A percentile compares a stretch with the other conserved stretches of the same genome.
phyloP scores from a whole-genome alignment of 2,888 invertebrate genomes.

The Carcina quercana region DNA sequence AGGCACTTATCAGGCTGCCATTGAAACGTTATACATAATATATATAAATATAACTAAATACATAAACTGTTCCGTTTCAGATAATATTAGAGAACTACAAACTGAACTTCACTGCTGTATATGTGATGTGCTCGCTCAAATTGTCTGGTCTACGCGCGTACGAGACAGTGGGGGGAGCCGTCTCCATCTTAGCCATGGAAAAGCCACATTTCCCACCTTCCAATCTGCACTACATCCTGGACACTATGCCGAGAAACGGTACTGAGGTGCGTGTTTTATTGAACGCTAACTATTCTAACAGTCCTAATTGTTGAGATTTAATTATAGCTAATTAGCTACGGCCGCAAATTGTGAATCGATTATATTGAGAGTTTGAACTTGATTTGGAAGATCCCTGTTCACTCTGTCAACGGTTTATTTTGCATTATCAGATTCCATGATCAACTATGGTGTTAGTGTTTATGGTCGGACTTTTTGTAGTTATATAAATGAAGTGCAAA shows the following conservation, averaged over 20 bases:
- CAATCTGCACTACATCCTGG: conserved; percentile 48
- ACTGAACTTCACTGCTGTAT: conserved; percentile 92
- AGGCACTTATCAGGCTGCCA: no score
- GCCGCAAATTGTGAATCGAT: no score
- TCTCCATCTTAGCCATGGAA: conserved; percentile 41
- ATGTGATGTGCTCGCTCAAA: conserved; percentile 86
- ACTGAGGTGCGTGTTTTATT: conserved; percentile 51
- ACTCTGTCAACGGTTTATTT: no score
- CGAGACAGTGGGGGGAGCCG: conserved; percentile 53
- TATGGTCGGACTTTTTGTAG: no score
- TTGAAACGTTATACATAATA: background rate
- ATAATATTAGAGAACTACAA: conserved; percentile 96
- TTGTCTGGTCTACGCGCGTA: conserved; percentile 75
- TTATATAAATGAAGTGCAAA: no score
- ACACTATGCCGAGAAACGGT: conserved; percentile 49
- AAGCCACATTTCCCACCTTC: conserved; percentile 40
- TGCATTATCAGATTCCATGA: no score
- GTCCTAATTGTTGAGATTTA: no score
- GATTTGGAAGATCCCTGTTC: no score
- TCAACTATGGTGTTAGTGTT: no score
- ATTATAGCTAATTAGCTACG: no score
- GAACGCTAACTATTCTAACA: no score
- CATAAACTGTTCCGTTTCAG: conserved; percentile 46
- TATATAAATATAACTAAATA: background rate
- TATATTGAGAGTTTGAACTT: no score